Evolutionary conservation across 2,888 invertebrate species (phyloP), one percentile per base, ranked within the genome.

Genomic region (Clitarchus hookeri): DNA sequence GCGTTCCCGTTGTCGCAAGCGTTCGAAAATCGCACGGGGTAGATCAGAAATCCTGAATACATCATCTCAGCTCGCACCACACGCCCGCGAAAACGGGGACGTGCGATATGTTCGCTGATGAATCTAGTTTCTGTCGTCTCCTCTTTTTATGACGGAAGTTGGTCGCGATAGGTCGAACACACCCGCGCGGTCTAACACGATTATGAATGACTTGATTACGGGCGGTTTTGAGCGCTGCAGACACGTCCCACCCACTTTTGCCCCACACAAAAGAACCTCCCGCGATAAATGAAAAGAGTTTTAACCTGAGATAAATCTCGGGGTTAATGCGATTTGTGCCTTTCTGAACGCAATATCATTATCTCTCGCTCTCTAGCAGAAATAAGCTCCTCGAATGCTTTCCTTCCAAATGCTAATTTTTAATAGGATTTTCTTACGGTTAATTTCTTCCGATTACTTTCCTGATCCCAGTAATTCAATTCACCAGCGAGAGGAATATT

Each of bases 161-260:
- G 11, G 48, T 48, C 48, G 11, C 48, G 12, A 1, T 16, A 16
- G 48, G 1, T 48, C 48, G 16, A 11, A 48, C 48, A 48, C 48
- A 48, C 65, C 6, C n/a, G 98, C 93, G 90, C 95, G 96, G 88
- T 97, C 96, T 82, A 96, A 95, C 23, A 97, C 96, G 90, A 96
- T 96, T 86, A 96, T 95, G 16, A 98, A 95, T 54, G 97, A 97
- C 87, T 97, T 95, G 88, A 98, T 93, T 16, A 98, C 97, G 44
- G 98, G 97, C 90, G 96, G 65, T 23, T 2, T 53, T 16, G 0
- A 19, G 0, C 2, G 3, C 65, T 19, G 23, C 23, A 19, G 8
- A 8, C n/a, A 4, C 65, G 3, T 19, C 65, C 65, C n/a, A 8
- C 23, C 65, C 65, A 11, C 65, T 9, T 19, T n/a, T 19, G 0